Conservation (phyloP, 2,113 vertebrate species). For the Tiliqua scincoides region DNA sequence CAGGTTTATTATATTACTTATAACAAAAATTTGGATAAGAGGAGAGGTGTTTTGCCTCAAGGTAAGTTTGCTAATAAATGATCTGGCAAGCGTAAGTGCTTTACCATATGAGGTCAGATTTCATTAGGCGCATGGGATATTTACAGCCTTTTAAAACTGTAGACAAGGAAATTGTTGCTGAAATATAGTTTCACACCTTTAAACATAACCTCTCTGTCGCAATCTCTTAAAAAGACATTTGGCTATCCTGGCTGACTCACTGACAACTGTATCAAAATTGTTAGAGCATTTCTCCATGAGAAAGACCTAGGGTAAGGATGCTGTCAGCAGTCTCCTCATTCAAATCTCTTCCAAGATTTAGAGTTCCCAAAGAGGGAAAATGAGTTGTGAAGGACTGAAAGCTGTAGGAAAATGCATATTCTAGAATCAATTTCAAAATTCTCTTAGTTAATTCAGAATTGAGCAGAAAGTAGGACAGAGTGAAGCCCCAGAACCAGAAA, state of each 20-base stretch:
- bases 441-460: not conserved
- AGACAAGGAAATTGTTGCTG: constrained; percentile 79
- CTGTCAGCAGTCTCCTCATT: not conserved
- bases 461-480: not conserved
- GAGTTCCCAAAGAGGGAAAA: not conserved
- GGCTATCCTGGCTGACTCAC: not conserved
- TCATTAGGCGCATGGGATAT: constrained; percentile 74
- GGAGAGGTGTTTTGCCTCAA: constrained; percentile 66
- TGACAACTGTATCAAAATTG: not conserved
- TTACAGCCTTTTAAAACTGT: constrained; percentile 76
- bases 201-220: constrained; percentile 65
- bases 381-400: not conserved
- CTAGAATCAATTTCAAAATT: no score
- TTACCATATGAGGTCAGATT: constrained; percentile 77
- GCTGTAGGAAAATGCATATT: not conserved
- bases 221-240: not conserved
- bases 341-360: not conserved
- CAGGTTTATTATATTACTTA: constrained; percentile 69
- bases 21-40: constrained; percentile 54
- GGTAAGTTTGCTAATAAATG: constrained; percentile 71
- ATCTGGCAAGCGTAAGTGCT: constrained; percentile 66
- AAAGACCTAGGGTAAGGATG: not conserved
- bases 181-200: constrained; percentile 69
- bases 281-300: not conserved
- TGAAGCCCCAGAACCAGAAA: not conserved